Conservation (phyloP, 2,888 invertebrate species). For the Oxycera nigricornis region DNA sequence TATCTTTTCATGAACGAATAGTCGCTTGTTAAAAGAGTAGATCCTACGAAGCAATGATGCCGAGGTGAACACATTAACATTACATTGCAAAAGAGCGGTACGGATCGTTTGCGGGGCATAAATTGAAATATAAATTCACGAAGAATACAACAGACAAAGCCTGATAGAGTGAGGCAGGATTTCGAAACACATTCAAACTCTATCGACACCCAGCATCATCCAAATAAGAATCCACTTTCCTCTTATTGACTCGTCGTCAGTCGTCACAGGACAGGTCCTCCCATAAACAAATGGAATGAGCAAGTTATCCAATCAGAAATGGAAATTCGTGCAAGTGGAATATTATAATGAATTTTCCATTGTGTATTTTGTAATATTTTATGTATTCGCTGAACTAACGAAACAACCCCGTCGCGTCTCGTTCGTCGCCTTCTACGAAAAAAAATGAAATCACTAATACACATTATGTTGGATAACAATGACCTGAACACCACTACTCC, state of each 20-base stretch:
- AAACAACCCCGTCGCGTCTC: constrained; percentile 11
- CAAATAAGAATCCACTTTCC: background rate
- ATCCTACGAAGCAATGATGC: constrained; percentile 41
- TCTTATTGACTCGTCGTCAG: background rate
- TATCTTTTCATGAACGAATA: background rate
- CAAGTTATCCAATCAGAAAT: constrained; percentile 49
- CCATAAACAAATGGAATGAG: constrained; percentile 43
- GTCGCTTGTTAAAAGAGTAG: constrained; percentile 28
- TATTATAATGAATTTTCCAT: constrained; percentile 49
- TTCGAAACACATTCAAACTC: constrained; percentile 6
- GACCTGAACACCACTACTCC: background rate
- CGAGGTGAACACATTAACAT: constrained; percentile 46
- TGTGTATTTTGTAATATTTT: constrained; percentile 44
- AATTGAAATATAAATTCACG: constrained; percentile 5
- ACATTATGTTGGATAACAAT: constrained; percentile 32
- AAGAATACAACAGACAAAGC: background rate
- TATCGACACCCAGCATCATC: constrained; percentile 8
- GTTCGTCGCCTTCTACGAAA: background rate
- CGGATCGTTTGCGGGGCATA: background rate
- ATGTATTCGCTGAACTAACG: constrained; percentile 18
- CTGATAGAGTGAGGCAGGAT: background rate
- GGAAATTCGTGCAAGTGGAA: constrained; percentile 48
- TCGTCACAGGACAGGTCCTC: background rate
- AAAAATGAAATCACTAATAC: constrained; percentile 38
- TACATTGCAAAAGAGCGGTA: constrained; percentile 40